These are phyloP conservation scores for Eubasilissa splendida DNA, from an alignment of 2,888 invertebrate species.

Conservation along the genomic window DNA sequence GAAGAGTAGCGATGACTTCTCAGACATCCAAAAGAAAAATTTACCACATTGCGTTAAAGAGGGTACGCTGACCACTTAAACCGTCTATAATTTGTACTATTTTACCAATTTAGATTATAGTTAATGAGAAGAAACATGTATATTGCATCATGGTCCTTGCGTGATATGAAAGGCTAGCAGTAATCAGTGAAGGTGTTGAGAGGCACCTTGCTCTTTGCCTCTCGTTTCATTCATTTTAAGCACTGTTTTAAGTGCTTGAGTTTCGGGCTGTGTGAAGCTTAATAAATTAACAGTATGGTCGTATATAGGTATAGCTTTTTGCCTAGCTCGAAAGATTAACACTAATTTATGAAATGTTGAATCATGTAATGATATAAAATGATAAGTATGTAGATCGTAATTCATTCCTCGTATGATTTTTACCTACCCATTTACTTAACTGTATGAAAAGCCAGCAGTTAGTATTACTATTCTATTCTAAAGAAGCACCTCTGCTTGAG, in stretches of 20 bases:
- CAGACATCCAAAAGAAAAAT: too few species aligned
- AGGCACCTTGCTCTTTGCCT: conserved; percentile 36
- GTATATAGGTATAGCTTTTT: conserved; percentile 68
- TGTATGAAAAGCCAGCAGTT: conserved; percentile 61
- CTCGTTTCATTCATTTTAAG: conserved; percentile 69
- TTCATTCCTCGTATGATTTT: conserved; percentile 65
- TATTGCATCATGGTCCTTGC: conserved; percentile 37
- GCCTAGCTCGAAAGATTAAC: conserved; percentile 70
- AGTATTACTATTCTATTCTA: conserved; percentile 57
- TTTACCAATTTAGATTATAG: conserved; percentile 38
- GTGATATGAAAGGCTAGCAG: conserved; percentile 35
- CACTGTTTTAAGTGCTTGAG: conserved; percentile 80
- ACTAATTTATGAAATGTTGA: conserved; percentile 58
- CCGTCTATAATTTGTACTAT: conserved; percentile 62
- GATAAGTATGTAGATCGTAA: conserved; percentile 58
- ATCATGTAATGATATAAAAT: conserved; percentile 56
- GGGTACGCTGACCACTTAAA: conserved; percentile 69
- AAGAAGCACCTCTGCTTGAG: conserved; percentile 49
- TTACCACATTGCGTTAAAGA: conserved; percentile 52
- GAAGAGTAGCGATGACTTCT: too few species aligned
- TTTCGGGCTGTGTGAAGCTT: conserved; percentile 78
- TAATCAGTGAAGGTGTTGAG: conserved; percentile 32
- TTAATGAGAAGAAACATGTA: conserved; percentile 40
- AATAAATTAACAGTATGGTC: conserved; percentile 65
- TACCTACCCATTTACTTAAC: conserved; percentile 46